These are phyloP conservation scores for Scelioninae gen. 2 DNA, from an alignment of 2,888 invertebrate species.

Conservation along the genomic window DNA sequence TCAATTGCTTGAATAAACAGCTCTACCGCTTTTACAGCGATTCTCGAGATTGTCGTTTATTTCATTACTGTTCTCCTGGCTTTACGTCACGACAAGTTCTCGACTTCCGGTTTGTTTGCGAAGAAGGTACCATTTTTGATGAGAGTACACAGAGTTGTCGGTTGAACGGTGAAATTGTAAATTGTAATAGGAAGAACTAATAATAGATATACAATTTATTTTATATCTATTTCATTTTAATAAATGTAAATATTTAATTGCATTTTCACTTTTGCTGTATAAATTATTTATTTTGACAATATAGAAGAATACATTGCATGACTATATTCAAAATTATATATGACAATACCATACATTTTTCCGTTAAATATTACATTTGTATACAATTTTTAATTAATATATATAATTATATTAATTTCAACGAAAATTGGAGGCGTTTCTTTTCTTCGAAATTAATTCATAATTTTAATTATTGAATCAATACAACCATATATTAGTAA, in stretches of 20 bases:
- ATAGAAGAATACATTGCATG: slow-evolving; percentile 13
- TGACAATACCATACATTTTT: no score
- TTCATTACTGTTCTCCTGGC: slow-evolving; percentile 80
- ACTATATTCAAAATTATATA: no score
- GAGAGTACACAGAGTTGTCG: slow-evolving; percentile 77
- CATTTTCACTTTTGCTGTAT: slow-evolving; percentile 26
- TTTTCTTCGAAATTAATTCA: no score
- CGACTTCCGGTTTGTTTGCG: slow-evolving; percentile 80
- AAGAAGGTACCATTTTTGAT: slow-evolving; percentile 78
- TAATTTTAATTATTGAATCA: no score
- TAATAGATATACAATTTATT: slow-evolving; percentile 24
- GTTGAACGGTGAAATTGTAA: slow-evolving; percentile 67
- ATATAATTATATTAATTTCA: no score
- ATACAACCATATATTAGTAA: no score
- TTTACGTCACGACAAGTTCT: slow-evolving; percentile 77
- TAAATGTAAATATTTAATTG: slow-evolving; percentile 22
- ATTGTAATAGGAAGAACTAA: slow-evolving; percentile 69
- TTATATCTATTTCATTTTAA: background rate
- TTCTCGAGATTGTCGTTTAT: slow-evolving; percentile 78
- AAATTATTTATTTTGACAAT: slow-evolving; percentile 11
- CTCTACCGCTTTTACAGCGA: slow-evolving; percentile 79
- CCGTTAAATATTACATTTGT: no score
- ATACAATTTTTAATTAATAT: no score
- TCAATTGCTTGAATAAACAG: slow-evolving; percentile 78
- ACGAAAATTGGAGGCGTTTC: no score